phyloP scores from a whole-genome alignment of 35 echinoderm and acorn worm genomes.

The Lytechinus variegatus region DNA sequence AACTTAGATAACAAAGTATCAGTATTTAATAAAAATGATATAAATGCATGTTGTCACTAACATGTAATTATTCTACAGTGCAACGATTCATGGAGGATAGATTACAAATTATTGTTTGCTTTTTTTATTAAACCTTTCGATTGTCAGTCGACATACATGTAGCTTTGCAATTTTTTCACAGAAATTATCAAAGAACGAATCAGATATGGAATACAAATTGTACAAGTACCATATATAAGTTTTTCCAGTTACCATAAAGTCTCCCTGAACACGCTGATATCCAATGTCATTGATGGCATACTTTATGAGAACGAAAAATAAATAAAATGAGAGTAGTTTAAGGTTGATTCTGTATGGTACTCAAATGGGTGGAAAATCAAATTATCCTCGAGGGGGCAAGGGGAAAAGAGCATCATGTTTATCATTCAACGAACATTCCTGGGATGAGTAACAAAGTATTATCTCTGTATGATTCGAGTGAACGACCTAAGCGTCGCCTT shows the following conservation, averaged over 20 bases:
- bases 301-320: neutral
- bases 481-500: constrained; percentile 50
- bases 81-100: too few relatives aligned
- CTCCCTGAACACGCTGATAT: neutral
- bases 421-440: constrained; percentile 46
- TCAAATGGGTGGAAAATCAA: constrained; percentile 39
- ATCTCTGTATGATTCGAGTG: constrained; percentile 39
- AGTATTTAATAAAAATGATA: too few relatives aligned
- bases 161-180: too few relatives aligned
- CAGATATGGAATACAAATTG: neutral
- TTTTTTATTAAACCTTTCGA: too few relatives aligned
- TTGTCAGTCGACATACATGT: too few relatives aligned
- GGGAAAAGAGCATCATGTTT: constrained; percentile 34
- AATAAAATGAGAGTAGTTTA: neutral
- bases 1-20: neutral
- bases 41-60: too few relatives aligned
- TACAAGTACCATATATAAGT: neutral
- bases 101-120: too few relatives aligned
- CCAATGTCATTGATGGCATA: constrained; percentile 15
- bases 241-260: neutral
- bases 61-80: too few relatives aligned
- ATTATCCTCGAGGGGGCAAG: constrained; percentile 35
- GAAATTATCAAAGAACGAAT: neutral
- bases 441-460: constrained; percentile 40
- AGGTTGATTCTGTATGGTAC: neutral